Evolutionary conservation across 2,797 vertebrate species (phyloP).

Genomic region (Bradypodion ventrale): DNA sequence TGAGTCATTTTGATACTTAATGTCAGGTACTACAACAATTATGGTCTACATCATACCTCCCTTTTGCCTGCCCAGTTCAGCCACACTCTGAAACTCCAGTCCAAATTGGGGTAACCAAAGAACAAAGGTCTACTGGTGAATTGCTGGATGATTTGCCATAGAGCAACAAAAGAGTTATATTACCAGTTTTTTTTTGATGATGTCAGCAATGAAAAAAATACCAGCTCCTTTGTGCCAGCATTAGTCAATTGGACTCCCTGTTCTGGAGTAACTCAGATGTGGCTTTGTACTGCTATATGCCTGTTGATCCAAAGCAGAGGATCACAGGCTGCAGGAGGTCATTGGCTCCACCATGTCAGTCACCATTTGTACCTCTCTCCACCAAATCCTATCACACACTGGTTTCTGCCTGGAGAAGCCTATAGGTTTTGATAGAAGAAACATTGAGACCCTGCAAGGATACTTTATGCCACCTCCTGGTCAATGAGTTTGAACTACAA

Average conservation of each 20-base stretch:
- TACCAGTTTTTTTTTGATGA: background rate
- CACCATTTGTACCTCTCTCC: background rate
- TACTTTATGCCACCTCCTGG: background rate
- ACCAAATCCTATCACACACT: background rate
- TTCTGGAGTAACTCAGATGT: background rate
- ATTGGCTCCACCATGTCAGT: background rate
- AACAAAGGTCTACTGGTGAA: too few species aligned
- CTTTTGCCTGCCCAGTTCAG: too few species aligned
- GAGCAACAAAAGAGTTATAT: too few species aligned
- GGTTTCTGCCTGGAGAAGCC: background rate
- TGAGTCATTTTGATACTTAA: too few species aligned
- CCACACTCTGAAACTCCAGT: too few species aligned
- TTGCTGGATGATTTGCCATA: too few species aligned
- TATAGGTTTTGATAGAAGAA: background rate
- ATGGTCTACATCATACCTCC: too few species aligned
- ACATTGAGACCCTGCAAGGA: background rate
- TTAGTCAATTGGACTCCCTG: background rate
- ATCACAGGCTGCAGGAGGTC: background rate
- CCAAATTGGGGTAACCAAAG: too few species aligned
- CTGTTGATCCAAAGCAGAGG: background rate
- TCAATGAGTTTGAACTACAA: background rate
- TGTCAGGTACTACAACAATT: too few species aligned
- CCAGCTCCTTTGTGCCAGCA: background rate
- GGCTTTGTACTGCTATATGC: background rate
- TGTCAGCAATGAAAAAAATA: background rate